Evolutionary conservation across 2,888 invertebrate genomes (phyloP).

Genomic region (Bombyx huttoni): DNA sequence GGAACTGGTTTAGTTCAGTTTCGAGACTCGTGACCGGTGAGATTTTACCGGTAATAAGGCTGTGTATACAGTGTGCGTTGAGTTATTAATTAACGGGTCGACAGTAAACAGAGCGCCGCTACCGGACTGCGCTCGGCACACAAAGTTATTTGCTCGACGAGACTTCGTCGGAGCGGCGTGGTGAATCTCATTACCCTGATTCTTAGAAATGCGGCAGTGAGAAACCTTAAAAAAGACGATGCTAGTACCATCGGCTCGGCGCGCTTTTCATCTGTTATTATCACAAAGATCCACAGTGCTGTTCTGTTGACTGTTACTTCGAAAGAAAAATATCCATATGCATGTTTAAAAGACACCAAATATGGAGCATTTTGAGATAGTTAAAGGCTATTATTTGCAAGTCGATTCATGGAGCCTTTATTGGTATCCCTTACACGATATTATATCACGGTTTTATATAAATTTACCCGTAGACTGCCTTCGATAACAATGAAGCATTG

Average conservation of each 20-base stretch:
- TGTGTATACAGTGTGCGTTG: constrained; percentile 64
- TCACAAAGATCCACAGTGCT: constrained; percentile 4
- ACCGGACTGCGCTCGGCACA: constrained; percentile 63
- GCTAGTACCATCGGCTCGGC: constrained; percentile 16
- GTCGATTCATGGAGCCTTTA: too few species aligned
- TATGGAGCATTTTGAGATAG: too few species aligned
- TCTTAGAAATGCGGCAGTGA: constrained; percentile 66
- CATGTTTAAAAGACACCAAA: too few species aligned
- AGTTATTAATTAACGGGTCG: constrained; percentile 72
- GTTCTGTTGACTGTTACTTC: neutral
- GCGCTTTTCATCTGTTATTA: constrained; percentile 4
- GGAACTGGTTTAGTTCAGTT: constrained; percentile 50
- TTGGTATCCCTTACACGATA: too few species aligned
- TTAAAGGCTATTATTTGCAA: too few species aligned
- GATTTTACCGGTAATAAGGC: constrained; percentile 72
- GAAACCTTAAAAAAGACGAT: constrained; percentile 61
- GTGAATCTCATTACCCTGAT: constrained; percentile 64
- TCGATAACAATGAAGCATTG: too few species aligned
- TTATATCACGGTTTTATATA: too few species aligned
- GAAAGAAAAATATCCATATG: too few species aligned
- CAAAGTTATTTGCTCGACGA: constrained; percentile 52
- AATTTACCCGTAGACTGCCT: too few species aligned
- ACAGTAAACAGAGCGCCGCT: constrained; percentile 68
- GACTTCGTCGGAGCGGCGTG: constrained; percentile 50
- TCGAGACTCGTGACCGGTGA: constrained; percentile 64